Evolutionary conservation across 2,113 vertebrate species (phyloP), one percentile per base, ranked within the genome.

Genomic region (Phylloscopus trochilus): DNA sequence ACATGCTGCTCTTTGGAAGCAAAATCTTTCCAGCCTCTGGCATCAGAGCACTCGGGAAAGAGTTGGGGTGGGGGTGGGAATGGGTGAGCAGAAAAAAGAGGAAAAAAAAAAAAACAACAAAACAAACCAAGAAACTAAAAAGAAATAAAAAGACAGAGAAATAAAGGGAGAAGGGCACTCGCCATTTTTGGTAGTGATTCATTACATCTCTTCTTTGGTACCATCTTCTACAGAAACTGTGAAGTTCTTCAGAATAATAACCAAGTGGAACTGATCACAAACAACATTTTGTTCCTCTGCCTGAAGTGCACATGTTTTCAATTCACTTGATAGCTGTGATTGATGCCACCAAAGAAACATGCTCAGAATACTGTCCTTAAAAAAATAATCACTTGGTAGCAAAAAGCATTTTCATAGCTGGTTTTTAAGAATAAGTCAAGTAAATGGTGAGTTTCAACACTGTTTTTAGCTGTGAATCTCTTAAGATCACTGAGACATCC

Each of bases 1-100:
- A 92, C 96, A 96, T 96, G 94, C 95, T 97, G 95, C 93, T 96
- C 90, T 96, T 96, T 97, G 94, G 95, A 97, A 96, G 93, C 15
- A 95, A 96, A 96, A 94, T 83, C 73, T 79, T 97, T 93, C 85
- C 88, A 95, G 88, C 92, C 90, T 95, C 60, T 96, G 90, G 93
- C 96, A 95, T 86, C 64, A 86, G 72, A 94, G 52, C 59, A 86
- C 82, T 96, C 83, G 89, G 59, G 78, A 91, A 93, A 76, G 91
- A 47, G 74, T 1, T 41, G 19, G 68, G 52, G 24, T 15, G 13
- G 10, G 35, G 22, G 22, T 56, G 17, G 13, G 7, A 15, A 15
- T 24, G 43, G 63, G 35, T 9, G 20, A 35, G 20, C 4, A 23
- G 10, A 49, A 43, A 27, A 9, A 6, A 3, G 13, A 41, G 41